Evolutionary conservation across 2,113 vertebrate species (phyloP).

Genomic region (Tenrec ecaudatus): DNA sequence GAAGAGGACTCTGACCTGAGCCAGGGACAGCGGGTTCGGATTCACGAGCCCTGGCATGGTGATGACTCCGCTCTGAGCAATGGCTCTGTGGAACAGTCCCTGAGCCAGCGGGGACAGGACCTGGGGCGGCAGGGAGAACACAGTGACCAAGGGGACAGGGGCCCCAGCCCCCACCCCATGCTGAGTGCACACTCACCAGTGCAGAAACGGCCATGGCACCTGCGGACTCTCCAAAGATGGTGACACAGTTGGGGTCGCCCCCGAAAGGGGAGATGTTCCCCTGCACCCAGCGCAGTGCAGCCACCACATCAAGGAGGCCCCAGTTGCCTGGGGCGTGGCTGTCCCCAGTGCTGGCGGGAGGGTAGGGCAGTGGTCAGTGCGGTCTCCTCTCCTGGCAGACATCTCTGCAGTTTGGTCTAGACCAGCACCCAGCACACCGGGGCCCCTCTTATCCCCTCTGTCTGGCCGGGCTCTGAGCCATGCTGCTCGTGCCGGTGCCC

Average conservation of each 20-base stretch:
- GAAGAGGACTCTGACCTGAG: constrained; percentile 54
- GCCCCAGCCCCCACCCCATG: not conserved
- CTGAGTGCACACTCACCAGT: constrained; percentile 59
- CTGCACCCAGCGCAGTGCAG: constrained; percentile 89
- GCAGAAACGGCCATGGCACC: constrained; percentile 85
- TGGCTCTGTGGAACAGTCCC: constrained; percentile 88
- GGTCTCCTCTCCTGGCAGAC: no score
- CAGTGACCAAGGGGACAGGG: not conserved
- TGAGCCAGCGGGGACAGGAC: constrained; percentile 87
- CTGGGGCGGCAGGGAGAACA: constrained; percentile 70
- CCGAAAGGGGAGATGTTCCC: constrained; percentile 88
- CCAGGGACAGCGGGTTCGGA: constrained; percentile 34
- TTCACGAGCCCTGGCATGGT: constrained; percentile 16
- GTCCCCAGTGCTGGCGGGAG: constrained; percentile 85
- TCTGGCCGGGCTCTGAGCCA: not conserved
- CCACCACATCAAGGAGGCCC: constrained; percentile 88
- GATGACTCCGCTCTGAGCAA: constrained; percentile 88
- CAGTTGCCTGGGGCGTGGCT: constrained; percentile 86
- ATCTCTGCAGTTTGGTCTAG: no score
- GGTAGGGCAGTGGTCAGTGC: not conserved
- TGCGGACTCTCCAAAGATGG: constrained; percentile 87
- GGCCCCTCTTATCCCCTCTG: not conserved
- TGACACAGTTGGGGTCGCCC: constrained; percentile 81
- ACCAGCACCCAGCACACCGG: not conserved
- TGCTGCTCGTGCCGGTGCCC: no score